phyloP scores from a whole-genome alignment of 1,140 invertebrate genomes.

The Drosophila santomea region DNA sequence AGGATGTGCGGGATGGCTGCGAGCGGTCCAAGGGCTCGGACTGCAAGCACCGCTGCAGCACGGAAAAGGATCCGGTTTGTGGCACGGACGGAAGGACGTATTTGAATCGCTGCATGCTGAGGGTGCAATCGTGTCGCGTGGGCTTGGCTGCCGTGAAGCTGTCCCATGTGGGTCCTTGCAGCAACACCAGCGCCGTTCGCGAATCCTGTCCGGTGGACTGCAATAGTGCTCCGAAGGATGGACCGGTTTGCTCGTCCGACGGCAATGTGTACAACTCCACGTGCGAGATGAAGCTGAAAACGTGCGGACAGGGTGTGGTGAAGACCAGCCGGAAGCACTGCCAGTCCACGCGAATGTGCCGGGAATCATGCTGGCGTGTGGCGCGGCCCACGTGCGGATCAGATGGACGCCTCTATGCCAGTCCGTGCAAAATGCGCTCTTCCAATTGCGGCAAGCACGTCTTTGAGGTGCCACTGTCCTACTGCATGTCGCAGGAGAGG shows the following conservation, averaged over 20 bases:
- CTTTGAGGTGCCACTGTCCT: constrained; percentile 95
- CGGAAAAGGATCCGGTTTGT: constrained; percentile 94
- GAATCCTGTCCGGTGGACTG: constrained; percentile 95
- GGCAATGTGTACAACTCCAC: constrained; percentile 97
- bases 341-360: constrained; percentile 95
- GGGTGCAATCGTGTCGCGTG: constrained; percentile 89
- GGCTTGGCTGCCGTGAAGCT: constrained; percentile 87
- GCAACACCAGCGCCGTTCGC: constrained; percentile 93
- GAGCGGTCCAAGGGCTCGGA: constrained; percentile 88
- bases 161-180: constrained; percentile 93
- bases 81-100: constrained; percentile 96
- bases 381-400: constrained; percentile 96
- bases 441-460: constrained; percentile 97
- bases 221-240: constrained; percentile 92
- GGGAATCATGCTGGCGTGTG: constrained; percentile 95
- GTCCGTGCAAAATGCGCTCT: constrained; percentile 96
- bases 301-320: constrained; percentile 95
- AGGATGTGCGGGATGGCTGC: constrained; percentile 88
- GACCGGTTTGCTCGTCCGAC: constrained; percentile 95
- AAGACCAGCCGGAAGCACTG: constrained; percentile 94
- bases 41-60: constrained; percentile 92
- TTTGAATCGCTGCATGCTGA: constrained; percentile 94
- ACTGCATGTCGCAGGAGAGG: constrained; percentile 92
- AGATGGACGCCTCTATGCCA: constrained; percentile 95
- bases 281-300: constrained; percentile 95